phyloP scores from a whole-genome alignment of 2,113 vertebrate genomes.

The Alligator sinensis region DNA sequence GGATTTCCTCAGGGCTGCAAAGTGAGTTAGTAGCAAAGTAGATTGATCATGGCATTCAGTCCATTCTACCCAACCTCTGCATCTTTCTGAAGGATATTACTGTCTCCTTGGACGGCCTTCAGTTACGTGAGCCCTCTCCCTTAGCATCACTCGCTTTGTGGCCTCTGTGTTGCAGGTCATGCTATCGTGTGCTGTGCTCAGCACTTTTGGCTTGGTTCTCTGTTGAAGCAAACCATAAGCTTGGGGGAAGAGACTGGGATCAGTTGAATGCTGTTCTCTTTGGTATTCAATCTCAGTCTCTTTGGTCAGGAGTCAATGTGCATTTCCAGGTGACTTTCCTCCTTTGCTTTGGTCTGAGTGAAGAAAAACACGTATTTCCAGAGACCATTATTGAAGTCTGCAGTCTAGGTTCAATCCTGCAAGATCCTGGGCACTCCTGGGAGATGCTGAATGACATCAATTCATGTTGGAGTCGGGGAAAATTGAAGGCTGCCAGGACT shows the following conservation, averaged over 20 bases:
- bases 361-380: too few species aligned
- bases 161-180: neutral
- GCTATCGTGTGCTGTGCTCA: neutral
- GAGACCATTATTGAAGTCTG: too few species aligned
- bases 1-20: too few species aligned
- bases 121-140: neutral
- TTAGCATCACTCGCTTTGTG: too few species aligned
- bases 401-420: too few species aligned
- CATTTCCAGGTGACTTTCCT: neutral
- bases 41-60: too few species aligned
- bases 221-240: neutral
- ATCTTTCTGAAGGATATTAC: neutral
- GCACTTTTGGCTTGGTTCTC: neutral
- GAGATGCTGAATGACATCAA: neutral
- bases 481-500: neutral
- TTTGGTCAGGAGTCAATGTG: rapidly evolving
- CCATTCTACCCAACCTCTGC: rapidly evolving
- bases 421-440: too few species aligned
- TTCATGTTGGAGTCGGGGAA: neutral
- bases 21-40: too few species aligned
- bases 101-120: neutral
- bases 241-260: rapidly evolving
- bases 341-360: neutral
- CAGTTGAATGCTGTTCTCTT: neutral
- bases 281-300: neutral